Conservation (phyloP, 2,888 invertebrate genomes). For the Parthenolecanium corni region DNA sequence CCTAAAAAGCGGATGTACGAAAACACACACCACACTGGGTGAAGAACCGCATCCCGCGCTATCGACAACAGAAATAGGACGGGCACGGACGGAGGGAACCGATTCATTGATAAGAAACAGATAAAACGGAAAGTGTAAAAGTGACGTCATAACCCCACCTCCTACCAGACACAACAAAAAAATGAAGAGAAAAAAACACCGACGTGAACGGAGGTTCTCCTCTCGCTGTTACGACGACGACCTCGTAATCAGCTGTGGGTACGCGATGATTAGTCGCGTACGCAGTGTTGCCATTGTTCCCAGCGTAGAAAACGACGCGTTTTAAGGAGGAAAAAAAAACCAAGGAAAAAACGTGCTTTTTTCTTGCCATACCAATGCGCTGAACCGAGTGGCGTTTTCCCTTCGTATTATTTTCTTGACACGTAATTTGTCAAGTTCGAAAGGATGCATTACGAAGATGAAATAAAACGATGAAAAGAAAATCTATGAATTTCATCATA, state of each 20-base stretch:
- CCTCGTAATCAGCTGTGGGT: constrained; percentile 26
- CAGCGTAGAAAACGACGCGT: neutral
- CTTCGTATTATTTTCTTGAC: too few relatives aligned
- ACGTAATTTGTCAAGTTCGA: too few relatives aligned
- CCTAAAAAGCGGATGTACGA: neutral
- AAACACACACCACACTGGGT: neutral
- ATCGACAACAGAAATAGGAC: too few relatives aligned
- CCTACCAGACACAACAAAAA: constrained; percentile 24
- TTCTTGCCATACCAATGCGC: too few relatives aligned
- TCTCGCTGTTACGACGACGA: neutral
- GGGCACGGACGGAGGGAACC: neutral
- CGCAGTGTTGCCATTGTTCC: constrained; percentile 17
- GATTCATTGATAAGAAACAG: constrained; percentile 28
- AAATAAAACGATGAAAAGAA: too few relatives aligned
- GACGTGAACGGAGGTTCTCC: neutral
- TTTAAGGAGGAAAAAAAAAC: neutral
- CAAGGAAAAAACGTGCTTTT: too few relatives aligned
- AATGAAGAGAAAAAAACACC: neutral
- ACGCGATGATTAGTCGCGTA: neutral
- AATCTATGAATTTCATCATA: too few relatives aligned
- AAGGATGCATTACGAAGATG: too few relatives aligned
- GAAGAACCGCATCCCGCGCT: too few relatives aligned
- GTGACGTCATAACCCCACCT: constrained; percentile 27
- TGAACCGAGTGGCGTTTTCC: too few relatives aligned
- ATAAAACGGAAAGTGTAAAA: constrained; percentile 26